Evolutionary conservation across 2,888 invertebrate species (phyloP).

Genomic region (Cryptosula pallasiana): DNA sequence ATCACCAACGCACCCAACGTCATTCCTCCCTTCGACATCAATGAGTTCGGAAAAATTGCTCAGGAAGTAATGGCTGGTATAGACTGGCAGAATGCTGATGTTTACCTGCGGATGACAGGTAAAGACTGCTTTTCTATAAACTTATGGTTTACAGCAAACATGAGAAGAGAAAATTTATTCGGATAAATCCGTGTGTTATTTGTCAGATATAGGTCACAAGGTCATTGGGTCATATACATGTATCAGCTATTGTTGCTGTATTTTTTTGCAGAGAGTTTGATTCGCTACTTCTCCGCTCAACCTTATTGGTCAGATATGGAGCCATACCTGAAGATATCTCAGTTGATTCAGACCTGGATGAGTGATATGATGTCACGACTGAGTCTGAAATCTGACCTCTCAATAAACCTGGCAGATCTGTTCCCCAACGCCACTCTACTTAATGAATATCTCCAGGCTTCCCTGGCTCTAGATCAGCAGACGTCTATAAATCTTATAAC

Average conservation of each 20-base stretch:
- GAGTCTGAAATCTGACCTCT: conserved; percentile 25
- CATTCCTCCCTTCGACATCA: conserved; percentile 11
- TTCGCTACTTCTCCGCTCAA: conserved; percentile 24
- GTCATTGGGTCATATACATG: too few species aligned
- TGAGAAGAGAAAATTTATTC: too few species aligned
- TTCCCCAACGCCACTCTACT: conserved; percentile 30
- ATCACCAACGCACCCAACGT: not conserved
- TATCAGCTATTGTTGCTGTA: not conserved
- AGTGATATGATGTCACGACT: conserved; percentile 28
- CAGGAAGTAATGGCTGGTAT: not conserved
- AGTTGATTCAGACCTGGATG: conserved; percentile 28
- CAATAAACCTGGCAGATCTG: conserved; percentile 31
- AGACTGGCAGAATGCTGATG: not conserved
- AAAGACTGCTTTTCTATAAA: not conserved
- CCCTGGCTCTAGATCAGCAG: conserved; percentile 26
- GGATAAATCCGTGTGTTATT: too few species aligned
- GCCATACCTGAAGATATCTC: conserved; percentile 16
- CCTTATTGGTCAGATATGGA: conserved; percentile 14
- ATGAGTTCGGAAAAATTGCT: not conserved
- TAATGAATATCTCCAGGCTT: conserved; percentile 26
- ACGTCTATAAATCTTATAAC: not conserved
- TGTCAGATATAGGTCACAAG: too few species aligned
- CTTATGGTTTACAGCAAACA: too few species aligned
- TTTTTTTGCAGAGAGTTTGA: not conserved
- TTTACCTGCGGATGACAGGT: conserved; percentile 15